A percentile compares a stretch with the other conserved stretches of the same genome.
Conservation (phyloP, 2,113 vertebrate genomes). For the Chaenogobius annularis region DNA sequence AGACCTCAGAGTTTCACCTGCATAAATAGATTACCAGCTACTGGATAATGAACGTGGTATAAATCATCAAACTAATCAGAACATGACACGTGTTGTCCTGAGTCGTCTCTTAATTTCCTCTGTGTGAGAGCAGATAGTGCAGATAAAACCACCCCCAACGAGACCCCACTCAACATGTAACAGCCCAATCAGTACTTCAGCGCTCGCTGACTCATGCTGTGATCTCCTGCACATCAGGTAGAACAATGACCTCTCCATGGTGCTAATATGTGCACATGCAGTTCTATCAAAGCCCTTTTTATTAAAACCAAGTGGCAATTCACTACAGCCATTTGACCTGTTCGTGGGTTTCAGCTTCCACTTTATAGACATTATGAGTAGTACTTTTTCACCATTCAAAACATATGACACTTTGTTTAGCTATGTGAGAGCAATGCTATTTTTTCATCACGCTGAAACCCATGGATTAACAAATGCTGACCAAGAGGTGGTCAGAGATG, state of each 20-base stretch:
- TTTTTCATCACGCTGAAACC: too few relatives aligned
- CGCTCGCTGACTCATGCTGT: conserved; percentile 38
- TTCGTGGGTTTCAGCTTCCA: neutral
- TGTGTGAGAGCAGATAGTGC: conserved; percentile 16
- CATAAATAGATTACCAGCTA: neutral
- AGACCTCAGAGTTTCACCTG: neutral
- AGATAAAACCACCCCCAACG: conserved; percentile 54
- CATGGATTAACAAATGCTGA: too few relatives aligned
- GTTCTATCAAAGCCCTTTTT: too few relatives aligned
- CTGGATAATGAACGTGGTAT: neutral
- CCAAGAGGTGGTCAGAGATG: too few relatives aligned
- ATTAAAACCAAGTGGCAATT: too few relatives aligned
- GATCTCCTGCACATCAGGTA: conserved; percentile 28
- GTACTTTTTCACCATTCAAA: neutral
- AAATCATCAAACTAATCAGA: conserved; percentile 56
- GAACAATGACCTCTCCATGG: too few relatives aligned
- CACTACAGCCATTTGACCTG: too few relatives aligned
- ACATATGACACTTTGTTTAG: too few relatives aligned
- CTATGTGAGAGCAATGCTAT: too few relatives aligned
- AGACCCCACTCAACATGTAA: conserved; percentile 27
- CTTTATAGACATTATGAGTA: too few relatives aligned
- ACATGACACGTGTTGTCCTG: conserved; percentile 40
- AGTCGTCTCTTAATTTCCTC: conserved; percentile 40
- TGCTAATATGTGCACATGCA: too few relatives aligned
- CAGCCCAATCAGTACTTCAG: conserved; percentile 21